A percentile compares a stretch with the other conserved stretches of the same genome.
These are phyloP conservation scores for Leptopilina myrica DNA, from an alignment of 2,888 invertebrate genomes.

Conservation along the genomic window DNA sequence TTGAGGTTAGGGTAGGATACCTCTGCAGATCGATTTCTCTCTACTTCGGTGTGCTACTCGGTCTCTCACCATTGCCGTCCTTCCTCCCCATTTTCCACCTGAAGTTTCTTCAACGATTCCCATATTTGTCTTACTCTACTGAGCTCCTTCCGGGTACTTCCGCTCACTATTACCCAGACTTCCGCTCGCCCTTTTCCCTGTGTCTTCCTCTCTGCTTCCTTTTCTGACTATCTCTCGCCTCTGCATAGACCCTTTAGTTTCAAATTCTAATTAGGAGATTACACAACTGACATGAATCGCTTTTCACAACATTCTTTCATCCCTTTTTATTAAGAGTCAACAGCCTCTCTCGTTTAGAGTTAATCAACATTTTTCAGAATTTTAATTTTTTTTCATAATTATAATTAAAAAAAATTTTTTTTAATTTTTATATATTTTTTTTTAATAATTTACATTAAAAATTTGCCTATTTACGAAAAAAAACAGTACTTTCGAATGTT, in stretches of 20 bases:
- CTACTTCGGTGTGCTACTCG: conserved; percentile 60
- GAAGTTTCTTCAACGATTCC: conserved; percentile 47
- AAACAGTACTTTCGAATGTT: no score
- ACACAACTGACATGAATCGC: conserved; percentile 10
- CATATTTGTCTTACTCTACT: conserved; percentile 46
- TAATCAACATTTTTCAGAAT: no score
- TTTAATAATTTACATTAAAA: no score
- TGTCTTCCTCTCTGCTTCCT: conserved; percentile 16
- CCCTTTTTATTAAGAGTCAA: no score
- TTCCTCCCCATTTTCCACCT: conserved; percentile 53
- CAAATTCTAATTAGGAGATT: conserved; percentile 19
- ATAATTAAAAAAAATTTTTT: no score
- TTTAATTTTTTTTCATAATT: no score
- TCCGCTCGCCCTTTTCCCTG: conserved; percentile 38
- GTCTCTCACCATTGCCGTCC: conserved; percentile 63
- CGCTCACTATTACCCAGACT: conserved; percentile 46
- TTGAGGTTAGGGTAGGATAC: conserved; percentile 71
- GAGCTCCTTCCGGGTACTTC: conserved; percentile 44
- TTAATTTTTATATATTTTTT: no score
- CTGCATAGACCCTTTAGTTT: conserved; percentile 3
- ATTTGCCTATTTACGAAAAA: no score
- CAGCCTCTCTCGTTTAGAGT: no score
- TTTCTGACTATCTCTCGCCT: background rate
- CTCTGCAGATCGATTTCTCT: conserved; percentile 67
- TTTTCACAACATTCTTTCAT: background rate